A percentile compares a stretch with the other conserved stretches of the same genome.
phyloP scores from a whole-genome alignment of 2,888 invertebrate species.

The Chrysina gloriosa region DNA sequence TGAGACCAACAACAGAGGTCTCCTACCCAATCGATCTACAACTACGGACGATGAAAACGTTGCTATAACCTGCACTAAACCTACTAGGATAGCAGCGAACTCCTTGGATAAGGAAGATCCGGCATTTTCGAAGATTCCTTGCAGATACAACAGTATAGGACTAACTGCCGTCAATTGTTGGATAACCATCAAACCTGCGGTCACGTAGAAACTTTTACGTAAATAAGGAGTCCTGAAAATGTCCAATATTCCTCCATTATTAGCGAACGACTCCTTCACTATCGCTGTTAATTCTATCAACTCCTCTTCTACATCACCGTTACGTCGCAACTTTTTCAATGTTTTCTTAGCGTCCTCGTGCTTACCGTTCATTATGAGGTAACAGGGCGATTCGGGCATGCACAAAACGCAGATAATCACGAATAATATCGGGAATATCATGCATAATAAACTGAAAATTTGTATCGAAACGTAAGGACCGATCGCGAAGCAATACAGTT shows the following conservation, averaged over 20 bases:
- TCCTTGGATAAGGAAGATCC: constrained; percentile 72
- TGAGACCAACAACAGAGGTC: constrained; percentile 76
- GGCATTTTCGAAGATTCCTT: constrained; percentile 76
- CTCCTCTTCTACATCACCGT: constrained; percentile 72
- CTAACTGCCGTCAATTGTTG: constrained; percentile 88
- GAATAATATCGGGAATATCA: constrained; percentile 36
- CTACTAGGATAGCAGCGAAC: constrained; percentile 78
- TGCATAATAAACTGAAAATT: constrained; percentile 31
- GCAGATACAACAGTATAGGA: constrained; percentile 82
- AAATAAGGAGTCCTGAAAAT: constrained; percentile 73
- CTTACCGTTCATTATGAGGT: constrained; percentile 55
- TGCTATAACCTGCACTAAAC: constrained; percentile 77
- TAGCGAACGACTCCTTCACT: constrained; percentile 62
- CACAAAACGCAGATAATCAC: constrained; percentile 35
- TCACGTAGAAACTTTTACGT: constrained; percentile 80
- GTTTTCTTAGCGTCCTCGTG: constrained; percentile 68
- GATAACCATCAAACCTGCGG: constrained; percentile 68
- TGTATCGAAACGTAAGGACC: constrained; percentile 43
- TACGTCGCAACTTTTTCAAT: constrained; percentile 75
- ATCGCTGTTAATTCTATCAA: constrained; percentile 62
- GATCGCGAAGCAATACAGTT: constrained; percentile 38
- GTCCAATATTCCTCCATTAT: constrained; percentile 64
- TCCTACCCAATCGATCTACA: constrained; percentile 80
- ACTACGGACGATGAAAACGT: constrained; percentile 80
- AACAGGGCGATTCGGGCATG: constrained; percentile 46